Conservation (phyloP, 2,797 vertebrate genomes). For the Lepus oiostolus region DNA sequence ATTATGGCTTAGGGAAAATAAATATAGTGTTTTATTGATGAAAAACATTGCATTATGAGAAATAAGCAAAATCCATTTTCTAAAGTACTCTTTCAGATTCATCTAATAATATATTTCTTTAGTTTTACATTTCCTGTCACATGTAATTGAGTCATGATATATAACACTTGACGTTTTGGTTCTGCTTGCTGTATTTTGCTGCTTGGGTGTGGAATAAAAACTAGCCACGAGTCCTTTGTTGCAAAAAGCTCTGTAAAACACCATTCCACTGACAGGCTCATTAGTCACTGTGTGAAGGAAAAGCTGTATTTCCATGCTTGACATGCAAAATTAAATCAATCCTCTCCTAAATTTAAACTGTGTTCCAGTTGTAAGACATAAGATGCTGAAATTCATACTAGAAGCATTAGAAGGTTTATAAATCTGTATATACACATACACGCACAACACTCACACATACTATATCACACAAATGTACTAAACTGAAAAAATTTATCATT, state of each 20-base stretch:
- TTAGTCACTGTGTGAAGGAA: slow-evolving; percentile 58
- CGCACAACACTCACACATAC: background rate
- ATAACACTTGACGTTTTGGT: slow-evolving; percentile 71
- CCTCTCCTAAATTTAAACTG: slow-evolving; percentile 44
- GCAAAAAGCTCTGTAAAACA: slow-evolving; percentile 69
- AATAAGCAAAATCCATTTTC: slow-evolving; percentile 41
- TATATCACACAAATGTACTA: background rate
- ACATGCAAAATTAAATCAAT: slow-evolving; percentile 74
- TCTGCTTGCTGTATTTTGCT: slow-evolving; percentile 60
- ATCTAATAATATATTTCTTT: slow-evolving; percentile 63
- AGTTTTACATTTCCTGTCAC: slow-evolving; percentile 55
- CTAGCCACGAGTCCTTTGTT: slow-evolving; percentile 62
- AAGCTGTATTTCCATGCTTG: slow-evolving; percentile 67
- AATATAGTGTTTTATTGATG: background rate
- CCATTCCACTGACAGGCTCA: slow-evolving; percentile 60
- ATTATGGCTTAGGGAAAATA: background rate
- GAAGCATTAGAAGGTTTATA: background rate
- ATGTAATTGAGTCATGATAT: slow-evolving; percentile 66
- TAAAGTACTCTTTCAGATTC: background rate
- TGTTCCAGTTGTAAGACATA: background rate
- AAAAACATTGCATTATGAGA: background rate
- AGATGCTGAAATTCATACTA: slow-evolving; percentile 4
- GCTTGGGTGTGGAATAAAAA: slow-evolving; percentile 64
- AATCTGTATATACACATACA: background rate
- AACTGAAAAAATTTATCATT: background rate